Base-by-base conservation (phyloP, 1,140 invertebrate genomes). In the Bombus turneri region DNA sequence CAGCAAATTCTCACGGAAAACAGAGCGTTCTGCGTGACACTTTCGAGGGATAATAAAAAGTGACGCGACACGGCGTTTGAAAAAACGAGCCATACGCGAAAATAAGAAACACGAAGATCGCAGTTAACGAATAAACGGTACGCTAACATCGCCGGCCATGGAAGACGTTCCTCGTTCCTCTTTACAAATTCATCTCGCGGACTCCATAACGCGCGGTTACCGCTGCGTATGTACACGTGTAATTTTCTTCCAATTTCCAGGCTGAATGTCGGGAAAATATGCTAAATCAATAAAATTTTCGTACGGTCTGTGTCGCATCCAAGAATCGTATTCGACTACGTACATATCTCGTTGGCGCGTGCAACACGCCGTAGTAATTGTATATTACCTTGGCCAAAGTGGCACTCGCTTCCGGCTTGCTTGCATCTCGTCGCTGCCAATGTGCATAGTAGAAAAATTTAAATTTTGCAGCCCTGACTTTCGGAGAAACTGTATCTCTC, bases 381-480 rank as follows among this genome's bases (percentile, higher is more conserved):
- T 76, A 68, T 57, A 76, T 68, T n/a, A 39, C 43, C 62, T 2
- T 2, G 39, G 39, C 10, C 31, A 47, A 37, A 34, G 57, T 41
- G 57, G 57, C 71, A 64, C 71, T 28, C 71, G 13, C 39, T 59
- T 22, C 22, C 18, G 2, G n/a, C 41, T 39, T 64, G 31, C 47
- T 83, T 12, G 72, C 41, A 34, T 76, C 41, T 22, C 37, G 18
- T 25, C 31, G 39, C 41, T n/a, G 22, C 22, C 43, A 43, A 34
- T 68, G 31, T 41, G 31, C 41, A 34, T 37, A 66, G 37, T 39
- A 37, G 72, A 76, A 77, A 77, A 83, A 77, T 83, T 83, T 66
- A 57, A 83, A 83, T 83, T 83, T 83, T 68, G 31, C 73, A 66
- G 62, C 57, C 28, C 39, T 31, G 62, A 83, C 31, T 68, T 83